phyloP scores from a whole-genome alignment of 2,888 invertebrate species.

The Spicauda simplicius region DNA sequence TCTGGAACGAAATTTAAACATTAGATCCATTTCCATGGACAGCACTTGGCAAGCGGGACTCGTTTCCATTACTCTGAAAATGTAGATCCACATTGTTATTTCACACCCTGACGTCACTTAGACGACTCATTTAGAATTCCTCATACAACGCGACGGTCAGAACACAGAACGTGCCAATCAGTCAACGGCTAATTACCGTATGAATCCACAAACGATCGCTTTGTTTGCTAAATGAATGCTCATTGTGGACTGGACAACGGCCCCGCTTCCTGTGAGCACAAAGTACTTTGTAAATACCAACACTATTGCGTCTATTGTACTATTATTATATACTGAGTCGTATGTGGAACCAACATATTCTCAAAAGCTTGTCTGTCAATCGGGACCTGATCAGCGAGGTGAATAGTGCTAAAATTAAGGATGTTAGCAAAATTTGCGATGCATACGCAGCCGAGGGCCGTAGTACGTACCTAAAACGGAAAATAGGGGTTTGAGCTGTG shows the following conservation, averaged over 20 bases:
- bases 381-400: too few relatives aligned
- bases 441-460: too few relatives aligned
- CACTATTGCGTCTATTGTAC: background rate
- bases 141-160: background rate
- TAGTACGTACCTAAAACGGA: too few relatives aligned
- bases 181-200: conserved; percentile 9
- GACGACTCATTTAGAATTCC: background rate
- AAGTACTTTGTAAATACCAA: background rate
- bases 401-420: too few relatives aligned
- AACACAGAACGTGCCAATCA: conserved; percentile 4
- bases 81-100: background rate
- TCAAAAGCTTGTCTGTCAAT: background rate
- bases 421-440: too few relatives aligned
- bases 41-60: too few relatives aligned
- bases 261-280: conserved; percentile 1
- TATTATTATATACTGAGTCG: background rate
- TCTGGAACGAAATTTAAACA: too few relatives aligned
- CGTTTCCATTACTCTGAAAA: background rate
- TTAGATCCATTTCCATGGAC: too few relatives aligned
- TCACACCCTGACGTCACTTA: background rate
- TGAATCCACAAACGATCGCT: conserved; percentile 10
- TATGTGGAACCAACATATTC: background rate
- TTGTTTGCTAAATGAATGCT: conserved; percentile 9
- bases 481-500: too few relatives aligned
- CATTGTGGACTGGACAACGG: conserved; percentile 1